These are phyloP conservation scores for Cyrtonyx montezumae DNA, from an alignment of 2,113 vertebrate species.

Conservation along the genomic window DNA sequence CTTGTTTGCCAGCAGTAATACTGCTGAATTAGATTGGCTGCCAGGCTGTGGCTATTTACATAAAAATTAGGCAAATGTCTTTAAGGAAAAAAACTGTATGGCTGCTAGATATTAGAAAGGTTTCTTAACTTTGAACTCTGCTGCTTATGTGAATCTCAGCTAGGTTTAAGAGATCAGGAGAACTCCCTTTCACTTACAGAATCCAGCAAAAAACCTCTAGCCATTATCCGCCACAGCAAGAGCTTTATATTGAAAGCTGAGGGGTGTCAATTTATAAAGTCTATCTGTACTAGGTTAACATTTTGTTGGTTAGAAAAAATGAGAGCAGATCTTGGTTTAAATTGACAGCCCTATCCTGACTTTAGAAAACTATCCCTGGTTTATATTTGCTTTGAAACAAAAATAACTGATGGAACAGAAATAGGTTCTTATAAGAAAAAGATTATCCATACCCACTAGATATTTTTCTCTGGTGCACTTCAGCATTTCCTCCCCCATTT, in stretches of 20 bases:
- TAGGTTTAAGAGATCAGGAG: background rate
- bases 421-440: background rate
- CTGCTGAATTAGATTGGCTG: constrained; percentile 27
- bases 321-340: background rate
- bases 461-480: background rate
- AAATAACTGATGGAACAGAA: background rate
- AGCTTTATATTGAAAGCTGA: background rate
- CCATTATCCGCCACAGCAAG: constrained; percentile 12
- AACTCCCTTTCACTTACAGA: background rate
- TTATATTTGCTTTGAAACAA: background rate
- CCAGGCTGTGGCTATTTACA: constrained; percentile 35
- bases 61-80: constrained; percentile 52
- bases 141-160: background rate
- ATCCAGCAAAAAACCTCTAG: constrained; percentile 18
- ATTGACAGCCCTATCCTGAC: background rate
- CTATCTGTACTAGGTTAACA: background rate
- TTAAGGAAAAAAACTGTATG: constrained; percentile 12
- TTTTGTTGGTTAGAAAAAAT: background rate
- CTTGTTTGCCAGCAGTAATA: constrained; percentile 42
- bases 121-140: constrained; percentile 7
- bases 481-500: background rate
- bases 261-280: background rate
- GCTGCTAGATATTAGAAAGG: background rate
- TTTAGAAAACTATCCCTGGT: background rate
- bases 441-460: background rate